Percentiles rank a stretch among this genome's conserved stretches.
phyloP scores from a whole-genome alignment of 2,888 invertebrate species.

The Arrhopalites spinosus region DNA sequence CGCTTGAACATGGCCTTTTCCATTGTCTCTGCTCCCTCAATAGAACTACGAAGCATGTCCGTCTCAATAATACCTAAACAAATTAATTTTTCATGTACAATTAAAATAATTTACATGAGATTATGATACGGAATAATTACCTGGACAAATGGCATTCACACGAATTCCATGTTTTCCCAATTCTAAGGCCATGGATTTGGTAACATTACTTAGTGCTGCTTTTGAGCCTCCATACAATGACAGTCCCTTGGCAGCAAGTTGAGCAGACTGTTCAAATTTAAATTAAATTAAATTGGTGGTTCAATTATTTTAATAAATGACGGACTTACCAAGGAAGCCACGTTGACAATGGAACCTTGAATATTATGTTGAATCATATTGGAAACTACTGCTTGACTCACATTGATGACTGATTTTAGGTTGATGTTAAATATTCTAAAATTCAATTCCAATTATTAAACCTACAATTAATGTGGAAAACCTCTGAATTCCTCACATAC shows the following conservation, averaged over 20 bases:
- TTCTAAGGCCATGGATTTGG: conserved; percentile 31
- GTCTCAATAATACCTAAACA: conserved; percentile 35
- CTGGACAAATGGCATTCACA: conserved; percentile 36
- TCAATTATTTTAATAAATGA: too few relatives aligned
- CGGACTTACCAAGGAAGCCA: conserved; percentile 34
- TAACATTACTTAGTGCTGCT: conserved; percentile 23
- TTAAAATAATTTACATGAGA: too few relatives aligned
- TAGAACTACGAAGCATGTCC: background rate
- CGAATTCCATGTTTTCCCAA: conserved; percentile 27
- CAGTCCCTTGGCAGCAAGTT: background rate
- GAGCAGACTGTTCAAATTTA: background rate
- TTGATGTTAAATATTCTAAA: conserved; percentile 31
- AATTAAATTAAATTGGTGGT: too few relatives aligned
- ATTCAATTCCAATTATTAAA: background rate
- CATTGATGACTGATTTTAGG: conserved; percentile 23
- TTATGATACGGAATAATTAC: background rate
- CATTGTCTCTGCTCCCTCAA: background rate
- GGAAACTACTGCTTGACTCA: conserved; percentile 21
- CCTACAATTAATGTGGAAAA: background rate
- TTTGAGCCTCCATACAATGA: conserved; percentile 24
- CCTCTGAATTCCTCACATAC: background rate
- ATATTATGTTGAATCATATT: conserved; percentile 24
- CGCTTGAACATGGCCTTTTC: background rate
- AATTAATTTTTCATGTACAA: background rate
- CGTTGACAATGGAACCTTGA: conserved; percentile 44